Conservation (phyloP, 2,797 vertebrate genomes). For the Xerus rutilus region DNA sequence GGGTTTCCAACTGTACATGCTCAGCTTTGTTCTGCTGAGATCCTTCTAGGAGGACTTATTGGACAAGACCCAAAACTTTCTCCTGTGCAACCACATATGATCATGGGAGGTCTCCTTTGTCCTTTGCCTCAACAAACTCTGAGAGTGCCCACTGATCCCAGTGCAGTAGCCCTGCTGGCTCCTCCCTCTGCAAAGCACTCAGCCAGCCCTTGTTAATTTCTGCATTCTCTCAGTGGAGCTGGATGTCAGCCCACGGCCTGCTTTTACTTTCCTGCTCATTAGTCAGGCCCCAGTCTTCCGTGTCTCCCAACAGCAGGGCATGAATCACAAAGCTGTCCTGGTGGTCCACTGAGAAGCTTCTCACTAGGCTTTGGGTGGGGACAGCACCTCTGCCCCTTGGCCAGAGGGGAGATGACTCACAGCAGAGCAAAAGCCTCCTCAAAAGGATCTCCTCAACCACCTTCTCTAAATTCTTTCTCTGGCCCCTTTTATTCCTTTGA, state of each 20-base stretch:
- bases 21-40: neutral
- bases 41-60: neutral
- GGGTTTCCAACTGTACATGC: neutral
- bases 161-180: accelerated
- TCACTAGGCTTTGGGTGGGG: neutral
- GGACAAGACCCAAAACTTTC: neutral
- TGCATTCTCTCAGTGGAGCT: neutral
- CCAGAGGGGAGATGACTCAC: neutral
- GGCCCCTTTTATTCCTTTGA: neutral
- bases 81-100: neutral
- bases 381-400: neutral
- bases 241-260: neutral
- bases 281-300: neutral
- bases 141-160: too few species aligned
- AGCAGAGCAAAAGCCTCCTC: neutral
- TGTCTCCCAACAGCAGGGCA: neutral
- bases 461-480: neutral
- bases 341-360: neutral
- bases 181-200: neutral
- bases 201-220: neutral
- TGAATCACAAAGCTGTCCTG: neutral
- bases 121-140: neutral
- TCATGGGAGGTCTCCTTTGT: neutral
- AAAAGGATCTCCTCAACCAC: neutral
- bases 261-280: neutral